These are phyloP conservation scores for Blomia tropicalis DNA, from an alignment of 2,888 invertebrate species.

Conservation along the genomic window DNA sequence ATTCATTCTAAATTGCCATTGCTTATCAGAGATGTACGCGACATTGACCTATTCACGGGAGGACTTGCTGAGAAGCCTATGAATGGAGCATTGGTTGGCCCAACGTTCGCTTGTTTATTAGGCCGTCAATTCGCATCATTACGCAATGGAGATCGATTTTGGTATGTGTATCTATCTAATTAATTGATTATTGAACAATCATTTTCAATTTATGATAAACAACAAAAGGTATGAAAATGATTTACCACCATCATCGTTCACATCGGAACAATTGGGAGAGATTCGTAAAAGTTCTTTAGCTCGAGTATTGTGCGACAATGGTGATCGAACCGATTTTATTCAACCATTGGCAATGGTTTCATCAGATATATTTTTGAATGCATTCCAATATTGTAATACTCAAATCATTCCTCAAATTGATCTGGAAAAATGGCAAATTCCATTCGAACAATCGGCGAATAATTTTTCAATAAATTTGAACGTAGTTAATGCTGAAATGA, in stretches of 20 bases:
- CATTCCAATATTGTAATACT: slow-evolving; percentile 26
- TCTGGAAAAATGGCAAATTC: slow-evolving; percentile 23
- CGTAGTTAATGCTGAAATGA: slow-evolving; percentile 4
- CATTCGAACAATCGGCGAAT: slow-evolving; percentile 15
- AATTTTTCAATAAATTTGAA: background rate
- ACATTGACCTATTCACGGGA: slow-evolving; percentile 68
- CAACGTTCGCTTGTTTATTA: slow-evolving; percentile 70
- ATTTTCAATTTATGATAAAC: too few species aligned
- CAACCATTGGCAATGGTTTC: slow-evolving; percentile 71
- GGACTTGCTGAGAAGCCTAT: slow-evolving; percentile 62
- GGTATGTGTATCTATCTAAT: slow-evolving; percentile 38
- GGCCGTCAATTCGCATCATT: slow-evolving; percentile 64
- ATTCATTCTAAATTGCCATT: too few species aligned
- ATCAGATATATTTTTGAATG: slow-evolving; percentile 57
- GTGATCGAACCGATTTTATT: slow-evolving; percentile 48
- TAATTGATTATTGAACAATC: background rate
- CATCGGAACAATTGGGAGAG: slow-evolving; percentile 57
- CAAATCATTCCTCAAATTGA: slow-evolving; percentile 16
- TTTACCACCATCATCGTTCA: slow-evolving; percentile 66
- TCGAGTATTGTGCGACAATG: slow-evolving; percentile 59
- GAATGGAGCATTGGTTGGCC: slow-evolving; percentile 63
- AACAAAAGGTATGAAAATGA: slow-evolving; percentile 59
- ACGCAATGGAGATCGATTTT: slow-evolving; percentile 73
- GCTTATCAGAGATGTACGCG: slow-evolving; percentile 45
- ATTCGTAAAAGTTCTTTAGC: slow-evolving; percentile 62